Conservation (phyloP, 2,888 invertebrate species). For the Heliothis peltigera region DNA sequence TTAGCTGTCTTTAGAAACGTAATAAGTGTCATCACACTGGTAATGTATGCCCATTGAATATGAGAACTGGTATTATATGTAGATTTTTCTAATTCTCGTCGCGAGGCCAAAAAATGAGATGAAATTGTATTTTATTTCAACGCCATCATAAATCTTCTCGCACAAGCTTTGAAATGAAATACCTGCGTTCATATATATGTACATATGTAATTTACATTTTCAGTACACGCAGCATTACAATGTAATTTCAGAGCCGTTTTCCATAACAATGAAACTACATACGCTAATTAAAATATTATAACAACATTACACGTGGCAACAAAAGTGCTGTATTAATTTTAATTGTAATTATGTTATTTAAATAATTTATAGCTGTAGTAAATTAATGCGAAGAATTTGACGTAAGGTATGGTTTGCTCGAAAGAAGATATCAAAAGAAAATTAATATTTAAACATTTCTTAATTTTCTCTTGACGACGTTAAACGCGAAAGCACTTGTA, state of each 20-base stretch:
- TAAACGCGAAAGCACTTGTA: constrained; percentile 6
- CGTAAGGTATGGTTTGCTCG: neutral
- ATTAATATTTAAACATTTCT: neutral
- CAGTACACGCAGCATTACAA: constrained; percentile 55
- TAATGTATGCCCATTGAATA: constrained; percentile 77
- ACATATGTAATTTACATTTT: constrained; percentile 77
- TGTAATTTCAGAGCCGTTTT: constrained; percentile 28
- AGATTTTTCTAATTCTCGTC: constrained; percentile 84
- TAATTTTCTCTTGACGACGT: neutral
- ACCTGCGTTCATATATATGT: constrained; percentile 65
- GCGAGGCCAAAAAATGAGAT: constrained; percentile 72
- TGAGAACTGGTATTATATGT: constrained; percentile 76
- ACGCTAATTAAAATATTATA: constrained; percentile 42
- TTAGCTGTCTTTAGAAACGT: constrained; percentile 67
- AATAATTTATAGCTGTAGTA: constrained; percentile 17
- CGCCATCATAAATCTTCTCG: constrained; percentile 83
- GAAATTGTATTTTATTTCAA: constrained; percentile 88
- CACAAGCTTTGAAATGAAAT: constrained; percentile 77
- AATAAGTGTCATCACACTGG: constrained; percentile 75
- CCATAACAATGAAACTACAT: constrained; percentile 23
- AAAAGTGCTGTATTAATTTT: neutral
- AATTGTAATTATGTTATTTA: constrained; percentile 10
- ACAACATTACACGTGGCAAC: constrained; percentile 12
- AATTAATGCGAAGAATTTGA: neutral
- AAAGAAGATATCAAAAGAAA: constrained; percentile 1